These are phyloP conservation scores for Ips nitidus DNA, from an alignment of 1,140 invertebrate genomes.

Conservation along the genomic window DNA sequence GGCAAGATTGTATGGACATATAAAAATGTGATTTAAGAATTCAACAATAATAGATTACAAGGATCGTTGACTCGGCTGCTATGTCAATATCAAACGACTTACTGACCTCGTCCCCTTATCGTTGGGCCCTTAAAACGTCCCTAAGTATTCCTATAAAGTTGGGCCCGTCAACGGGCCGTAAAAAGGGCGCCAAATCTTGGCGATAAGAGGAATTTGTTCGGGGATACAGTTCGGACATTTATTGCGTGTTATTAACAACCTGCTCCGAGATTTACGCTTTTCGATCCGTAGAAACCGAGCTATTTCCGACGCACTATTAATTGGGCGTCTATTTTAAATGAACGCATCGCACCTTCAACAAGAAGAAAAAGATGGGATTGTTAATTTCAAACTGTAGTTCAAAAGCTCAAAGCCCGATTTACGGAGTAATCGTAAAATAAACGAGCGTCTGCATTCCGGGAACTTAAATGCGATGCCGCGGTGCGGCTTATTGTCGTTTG, in stretches of 20 bases:
- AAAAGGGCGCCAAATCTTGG: slow-evolving; percentile 30
- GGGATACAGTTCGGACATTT: slow-evolving; percentile 15
- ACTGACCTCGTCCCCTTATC: slow-evolving; percentile 26
- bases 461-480: slow-evolving; percentile 9
- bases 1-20: too few relatives aligned
- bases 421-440: slow-evolving; percentile 18
- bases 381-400: neutral
- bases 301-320: too few relatives aligned
- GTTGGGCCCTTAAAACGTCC: slow-evolving; percentile 1
- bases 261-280: slow-evolving; percentile 13
- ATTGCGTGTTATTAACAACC: slow-evolving; percentile 14
- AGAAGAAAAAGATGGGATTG: neutral
- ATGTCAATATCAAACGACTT: slow-evolving; percentile 24
- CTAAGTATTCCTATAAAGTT: slow-evolving; percentile 27
- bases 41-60: too few relatives aligned
- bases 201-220: slow-evolving; percentile 30
- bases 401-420: neutral
- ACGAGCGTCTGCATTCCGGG: slow-evolving; percentile 9
- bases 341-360: neutral
- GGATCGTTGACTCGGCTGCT: slow-evolving; percentile 2
- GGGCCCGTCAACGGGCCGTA: slow-evolving; percentile 22
- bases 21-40: too few relatives aligned
- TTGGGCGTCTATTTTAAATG: too few relatives aligned
- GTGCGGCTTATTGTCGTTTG: neutral
- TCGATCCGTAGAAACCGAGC: neutral